Conservation (phyloP, 1,140 invertebrate species). For the Diorhabda carinulata region DNA sequence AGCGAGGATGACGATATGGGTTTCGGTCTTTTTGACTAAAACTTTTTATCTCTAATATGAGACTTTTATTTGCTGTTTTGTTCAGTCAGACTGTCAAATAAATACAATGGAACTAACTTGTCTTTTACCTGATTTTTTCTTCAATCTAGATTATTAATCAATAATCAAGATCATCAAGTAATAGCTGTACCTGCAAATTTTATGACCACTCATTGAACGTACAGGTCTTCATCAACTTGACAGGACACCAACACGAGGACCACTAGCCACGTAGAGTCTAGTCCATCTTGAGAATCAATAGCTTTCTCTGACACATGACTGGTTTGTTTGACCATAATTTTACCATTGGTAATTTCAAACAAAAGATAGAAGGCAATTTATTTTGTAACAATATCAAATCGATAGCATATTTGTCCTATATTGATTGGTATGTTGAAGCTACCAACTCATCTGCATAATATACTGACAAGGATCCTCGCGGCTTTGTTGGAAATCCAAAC, state of each 20-base stretch:
- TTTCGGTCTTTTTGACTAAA: conserved; percentile 92
- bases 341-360: not conserved
- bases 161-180: too few relatives aligned
- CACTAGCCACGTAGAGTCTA: not conserved
- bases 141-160: too few relatives aligned
- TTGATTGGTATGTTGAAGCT: not conserved
- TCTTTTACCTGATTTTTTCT: not conserved
- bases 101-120: conserved; percentile 17
- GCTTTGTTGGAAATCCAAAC: not conserved
- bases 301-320: not conserved
- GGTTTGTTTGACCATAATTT: not conserved
- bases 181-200: too few relatives aligned
- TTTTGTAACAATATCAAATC: not conserved
- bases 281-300: not conserved
- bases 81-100: conserved; percentile 37
- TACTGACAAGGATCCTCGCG: not conserved
- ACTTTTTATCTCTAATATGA: conserved; percentile 10
- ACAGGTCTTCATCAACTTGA: not conserved
- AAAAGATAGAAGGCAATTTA: not conserved
- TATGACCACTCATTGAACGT: not conserved
- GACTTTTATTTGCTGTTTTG: conserved; percentile 27
- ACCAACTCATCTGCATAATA: not conserved
- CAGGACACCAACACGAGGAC: not conserved
- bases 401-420: not conserved
- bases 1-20: conserved; percentile 91